Evolutionary conservation across 1,140 invertebrate species (phyloP).

Genomic region (Lycorma delicatula): DNA sequence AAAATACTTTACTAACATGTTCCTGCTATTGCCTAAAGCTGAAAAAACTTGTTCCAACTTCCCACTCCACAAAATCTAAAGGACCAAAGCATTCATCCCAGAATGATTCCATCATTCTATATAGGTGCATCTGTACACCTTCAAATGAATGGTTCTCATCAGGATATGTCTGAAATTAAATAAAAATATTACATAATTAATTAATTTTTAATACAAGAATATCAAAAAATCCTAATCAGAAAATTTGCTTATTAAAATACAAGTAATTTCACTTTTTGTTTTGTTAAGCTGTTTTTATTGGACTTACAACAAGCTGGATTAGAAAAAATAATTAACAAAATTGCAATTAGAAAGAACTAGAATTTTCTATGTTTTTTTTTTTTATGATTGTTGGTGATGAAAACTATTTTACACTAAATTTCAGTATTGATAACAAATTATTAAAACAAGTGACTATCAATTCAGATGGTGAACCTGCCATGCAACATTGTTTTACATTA

Average conservation of each 20-base stretch:
- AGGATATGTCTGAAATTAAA: slow-evolving; percentile 60
- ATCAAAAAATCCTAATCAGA: not conserved
- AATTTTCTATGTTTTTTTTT: too few relatives aligned
- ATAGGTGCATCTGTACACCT: slow-evolving; percentile 62
- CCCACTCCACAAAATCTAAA: slow-evolving; percentile 61
- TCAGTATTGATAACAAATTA: too few relatives aligned
- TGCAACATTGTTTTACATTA: too few relatives aligned
- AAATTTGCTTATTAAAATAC: not conserved
- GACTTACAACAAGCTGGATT: not conserved
- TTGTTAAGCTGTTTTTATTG: too few relatives aligned
- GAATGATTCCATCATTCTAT: slow-evolving; percentile 75
- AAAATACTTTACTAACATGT: slow-evolving; percentile 9
- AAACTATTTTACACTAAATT: too few relatives aligned
- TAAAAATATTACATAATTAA: slow-evolving; percentile 2
- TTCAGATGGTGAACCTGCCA: too few relatives aligned
- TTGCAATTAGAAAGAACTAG: not conserved
- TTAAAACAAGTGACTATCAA: too few relatives aligned
- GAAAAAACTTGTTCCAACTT: slow-evolving; percentile 32
- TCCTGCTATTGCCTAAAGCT: slow-evolving; percentile 26
- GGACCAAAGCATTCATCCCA: slow-evolving; percentile 72
- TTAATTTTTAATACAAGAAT: not conserved
- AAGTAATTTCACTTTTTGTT: too few relatives aligned
- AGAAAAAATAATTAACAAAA: not conserved
- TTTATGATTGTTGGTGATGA: too few relatives aligned
- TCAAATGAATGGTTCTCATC: slow-evolving; percentile 68